Evolutionary conservation across 2,888 invertebrate species (phyloP), one percentile per base, ranked within the genome.

Genomic region (Meliscaeva auricollis): DNA sequence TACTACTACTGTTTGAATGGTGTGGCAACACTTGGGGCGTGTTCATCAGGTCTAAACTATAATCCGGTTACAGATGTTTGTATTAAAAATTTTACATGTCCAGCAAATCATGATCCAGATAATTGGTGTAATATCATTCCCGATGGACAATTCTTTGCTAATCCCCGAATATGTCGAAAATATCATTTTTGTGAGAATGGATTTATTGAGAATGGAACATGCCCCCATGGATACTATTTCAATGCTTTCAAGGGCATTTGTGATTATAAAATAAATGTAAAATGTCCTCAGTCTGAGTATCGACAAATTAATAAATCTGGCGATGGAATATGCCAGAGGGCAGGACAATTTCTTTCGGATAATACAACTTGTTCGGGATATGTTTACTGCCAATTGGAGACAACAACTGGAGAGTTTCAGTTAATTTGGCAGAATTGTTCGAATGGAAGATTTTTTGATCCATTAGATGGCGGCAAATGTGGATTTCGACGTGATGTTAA

Each of bases 1-100:
- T 91, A 91, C 56, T 91, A 90, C 52, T 91, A 91, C 41, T 91
- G 91, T 60, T 35, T 9, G 4, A 77, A 89, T 13, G 91, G 90
- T 1, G 35, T 46, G 6, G 90, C 87, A 0, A 48, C 80, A 0
- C 88, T 26, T 0, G 91, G 91, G 2, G 38, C 72, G 6, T 91
- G 91, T 52, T 79, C 68, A 5, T 0, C 74, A 0, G 90, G 90
- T n/a, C 30, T 89, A 54, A 90, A 89, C 70, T 91, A 64, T 11
- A 89, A 89, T 84, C 87, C 89, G 0, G 87, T 80, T 1, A 90
- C 90, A 0, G 58, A 82, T 56, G 87, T 88, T 6, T 91, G 91
- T 46, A 88, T 90, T 9, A 84, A 89, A 0, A 87, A 88, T 8
- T 89, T 87, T 60, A 75, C 87, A 0, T 91, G 91, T 35, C n/a